Evolutionary conservation across 2,113 vertebrate genomes (phyloP).

Genomic region (Ranitomeya variabilis): DNA sequence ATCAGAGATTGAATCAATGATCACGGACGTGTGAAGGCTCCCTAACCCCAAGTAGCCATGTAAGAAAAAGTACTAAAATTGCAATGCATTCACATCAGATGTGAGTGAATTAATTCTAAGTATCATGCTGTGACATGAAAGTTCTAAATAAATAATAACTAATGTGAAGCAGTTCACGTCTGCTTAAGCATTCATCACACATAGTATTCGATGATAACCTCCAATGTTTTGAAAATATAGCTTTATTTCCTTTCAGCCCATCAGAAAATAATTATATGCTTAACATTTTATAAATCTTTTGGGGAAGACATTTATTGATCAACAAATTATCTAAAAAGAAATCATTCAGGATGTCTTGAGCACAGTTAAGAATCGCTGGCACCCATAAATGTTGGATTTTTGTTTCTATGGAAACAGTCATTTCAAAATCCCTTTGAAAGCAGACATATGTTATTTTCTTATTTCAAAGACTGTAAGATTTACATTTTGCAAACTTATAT

Average conservation of each 20-base stretch:
- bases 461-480: slow-evolving; percentile 14
- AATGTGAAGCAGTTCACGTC: background rate
- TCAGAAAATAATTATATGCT: background rate
- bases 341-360: slow-evolving; percentile 6
- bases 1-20: too few species aligned
- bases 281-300: background rate
- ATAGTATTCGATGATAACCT: background rate
- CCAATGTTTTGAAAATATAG: background rate
- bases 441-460: slow-evolving; percentile 27
- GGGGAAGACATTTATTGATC: slow-evolving; percentile 3
- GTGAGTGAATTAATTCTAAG: background rate
- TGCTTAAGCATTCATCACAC: background rate
- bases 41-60: too few species aligned
- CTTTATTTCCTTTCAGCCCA: background rate
- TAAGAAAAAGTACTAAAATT: too few species aligned
- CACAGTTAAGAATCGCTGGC: slow-evolving; percentile 4
- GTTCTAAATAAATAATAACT: background rate
- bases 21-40: too few species aligned
- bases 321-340: background rate
- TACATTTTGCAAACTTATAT: background rate
- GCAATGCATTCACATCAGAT: background rate
- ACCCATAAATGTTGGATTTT: slow-evolving; percentile 30
- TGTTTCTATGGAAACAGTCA: slow-evolving; percentile 15
- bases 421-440: slow-evolving; percentile 17
- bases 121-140: background rate